Evolutionary conservation across 2,113 vertebrate genomes (phyloP), one percentile per base, ranked within the genome.

Genomic region (Struthio camelus): DNA sequence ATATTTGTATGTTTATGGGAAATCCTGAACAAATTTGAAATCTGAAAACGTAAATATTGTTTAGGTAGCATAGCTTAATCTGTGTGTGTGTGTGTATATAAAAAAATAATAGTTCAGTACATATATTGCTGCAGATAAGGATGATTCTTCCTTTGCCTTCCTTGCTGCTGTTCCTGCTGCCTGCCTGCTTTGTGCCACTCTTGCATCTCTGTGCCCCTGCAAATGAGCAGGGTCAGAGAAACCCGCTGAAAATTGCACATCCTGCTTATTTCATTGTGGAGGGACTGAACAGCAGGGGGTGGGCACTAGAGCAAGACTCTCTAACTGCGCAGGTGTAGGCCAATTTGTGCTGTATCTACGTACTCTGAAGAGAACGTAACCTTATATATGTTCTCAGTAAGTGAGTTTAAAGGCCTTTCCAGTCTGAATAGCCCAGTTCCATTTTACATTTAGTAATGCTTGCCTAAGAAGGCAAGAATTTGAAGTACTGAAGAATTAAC

Each of bases 211-310:
- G 24, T 85, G 66, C 62, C 42, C 30, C 2, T 54, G 82, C 58
- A 72, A 44, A 38, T n/a, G 50, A 88, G 66, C 70, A 34, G 56
- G 22, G 38, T 34, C 38, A 70, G 76, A 51, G 67, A 61, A 25
- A 48, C 11, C 2, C 22, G 12, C 17, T 38, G 32, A 32, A 42
- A 77, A 14, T 48, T 30, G 14, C 0, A 0, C 0, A 5, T 76
- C 76, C 34, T 53, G 23, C 42, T 70, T 19, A 2, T 66, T 77
- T 70, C 20, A 2, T 3, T 20, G 56, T 27, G 66, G 56, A 80
- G 58, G 56, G 24, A 58, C 64, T 42, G 82, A 88, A 51, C n/a
- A 72, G 25, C 18, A n/a, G 64, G 34, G 50, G 75, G 61, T 12
- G 8, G 42, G 38, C 51, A 66, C 24, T n/a, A 66, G 78, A 51